These are phyloP conservation scores for Lacanobia wlatinum DNA, from an alignment of 2,888 invertebrate species.

Conservation along the genomic window DNA sequence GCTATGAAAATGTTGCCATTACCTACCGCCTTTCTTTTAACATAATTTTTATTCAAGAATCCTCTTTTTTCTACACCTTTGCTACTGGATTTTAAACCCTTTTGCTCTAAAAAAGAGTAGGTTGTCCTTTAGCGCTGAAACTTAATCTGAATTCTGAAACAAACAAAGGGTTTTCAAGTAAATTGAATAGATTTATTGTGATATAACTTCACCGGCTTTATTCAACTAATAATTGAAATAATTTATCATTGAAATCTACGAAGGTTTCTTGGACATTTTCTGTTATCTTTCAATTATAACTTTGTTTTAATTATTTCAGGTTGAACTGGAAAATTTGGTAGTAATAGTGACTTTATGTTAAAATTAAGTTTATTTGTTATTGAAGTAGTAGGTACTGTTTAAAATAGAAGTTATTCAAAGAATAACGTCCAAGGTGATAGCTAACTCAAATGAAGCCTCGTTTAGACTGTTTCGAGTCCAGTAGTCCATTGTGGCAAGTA, in stretches of 20 bases:
- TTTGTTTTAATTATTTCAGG: slow-evolving; percentile 28
- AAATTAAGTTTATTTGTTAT: slow-evolving; percentile 14
- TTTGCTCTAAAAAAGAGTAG: neutral
- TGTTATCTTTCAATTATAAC: slow-evolving; percentile 46
- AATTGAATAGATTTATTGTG: slow-evolving; percentile 68
- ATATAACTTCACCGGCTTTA: slow-evolving; percentile 66
- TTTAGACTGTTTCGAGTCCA: neutral
- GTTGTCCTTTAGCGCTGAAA: slow-evolving; percentile 10
- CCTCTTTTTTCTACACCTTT: slow-evolving; percentile 2
- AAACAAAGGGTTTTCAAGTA: slow-evolving; percentile 56
- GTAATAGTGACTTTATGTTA: slow-evolving; percentile 7
- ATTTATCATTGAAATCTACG: slow-evolving; percentile 64
- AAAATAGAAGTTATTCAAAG: neutral
- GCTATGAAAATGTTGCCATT: slow-evolving; percentile 54
- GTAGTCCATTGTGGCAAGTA: neutral
- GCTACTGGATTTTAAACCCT: slow-evolving; percentile 34
- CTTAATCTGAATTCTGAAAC: slow-evolving; percentile 37
- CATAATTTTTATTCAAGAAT: slow-evolving; percentile 46
- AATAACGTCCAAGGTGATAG: neutral
- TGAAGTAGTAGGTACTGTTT: neutral
- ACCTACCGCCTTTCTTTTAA: slow-evolving; percentile 37
- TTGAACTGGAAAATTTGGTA: slow-evolving; percentile 20
- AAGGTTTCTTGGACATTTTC: slow-evolving; percentile 35
- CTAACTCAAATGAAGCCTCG: neutral
- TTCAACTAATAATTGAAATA: slow-evolving; percentile 67